Base-by-base conservation (phyloP, 2,797 vertebrate genomes). In the Parauchenoglanis ngamensis region DNA sequence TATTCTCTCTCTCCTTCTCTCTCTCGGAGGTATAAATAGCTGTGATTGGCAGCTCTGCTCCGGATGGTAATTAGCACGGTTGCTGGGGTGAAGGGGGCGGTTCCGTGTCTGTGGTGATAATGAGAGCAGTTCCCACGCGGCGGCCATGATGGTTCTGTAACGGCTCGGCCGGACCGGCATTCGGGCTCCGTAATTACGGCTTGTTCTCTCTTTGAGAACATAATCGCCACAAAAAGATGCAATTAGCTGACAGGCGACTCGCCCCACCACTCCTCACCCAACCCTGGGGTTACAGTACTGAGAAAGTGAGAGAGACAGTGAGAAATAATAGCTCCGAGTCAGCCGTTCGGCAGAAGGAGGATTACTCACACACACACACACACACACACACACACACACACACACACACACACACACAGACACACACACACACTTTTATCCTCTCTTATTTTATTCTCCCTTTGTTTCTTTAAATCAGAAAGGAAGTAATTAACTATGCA, bases 221-320 rank as follows among this genome's bases (percentile, higher is more conserved):
- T 96, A 95, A 95, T 95, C 94, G 92, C 92, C 93, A 94, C 92
- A 93, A 94, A 95, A 94, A 94, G 94, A 94, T 92, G 92, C 93
- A 95, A 95, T 95, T 94, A 93, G 90, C 93, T 88, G 89, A 91
- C 90, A 89, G 89, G 78, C 81, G 86, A 88, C 87, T 88, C 88
- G 81, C 88, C 83, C 83, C 85, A 17, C 8, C 72, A 61, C 83
- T 84, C 84, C 67, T 83, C 87, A 68, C 59, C 40, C 70, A 68
- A 23, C 15, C 83, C 73, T 31, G 44, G 40, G 80, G 44, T 83
- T 83, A 83, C 61, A 7, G 80, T 31, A 61, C 61, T 61, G 15
- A 88, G 79, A 25, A 61, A 87, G 59, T 40, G 56, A 59, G 86
- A 78, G 77, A 83, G 86, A 79, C 68, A 70, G 67, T 46, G 79